Base-by-base conservation (phyloP, 1,140 invertebrate genomes). In the Triops longicaudatus region DNA sequence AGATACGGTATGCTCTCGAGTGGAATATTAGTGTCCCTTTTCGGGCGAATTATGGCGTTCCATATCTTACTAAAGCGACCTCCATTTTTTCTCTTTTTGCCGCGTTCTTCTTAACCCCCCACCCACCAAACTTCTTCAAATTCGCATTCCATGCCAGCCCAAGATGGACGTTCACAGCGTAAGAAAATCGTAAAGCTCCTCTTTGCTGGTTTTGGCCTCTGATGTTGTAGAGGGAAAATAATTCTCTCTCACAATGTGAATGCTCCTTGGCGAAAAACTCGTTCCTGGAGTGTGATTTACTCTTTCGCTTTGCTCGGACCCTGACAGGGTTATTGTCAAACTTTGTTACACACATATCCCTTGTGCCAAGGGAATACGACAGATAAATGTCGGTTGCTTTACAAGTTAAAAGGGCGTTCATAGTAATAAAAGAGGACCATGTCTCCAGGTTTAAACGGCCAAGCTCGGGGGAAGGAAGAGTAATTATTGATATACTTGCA, bases 361-460 rank as follows among this genome's bases (percentile, higher is more conserved):
- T 14, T 63, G 50, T 63, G n/a, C 50, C 22, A 37, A 17, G 50
- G 17, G 50, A 63, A 63, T 1, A 4, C 22, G 17, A 63, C 50
- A 63, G 50, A 63, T 22, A 63, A 63, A 63, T 63, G 50, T 63
- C n/a, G 50, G 17, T 17, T 63, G 50, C 50, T 63, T 63, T 63
- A 63, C 50, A 63, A n/a, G 44, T 22, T 63, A 63, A 37, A 37
- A 37, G 31, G 31, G 31, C 31, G 31, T 37, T 37, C 31, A 37
- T 2, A 37, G 31, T 37, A 37, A 37, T 37, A 37, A 37, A 37
- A 37, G 31, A 37, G 31, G 31, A 37, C 31, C 31, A 7, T 37
- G 31, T 37, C 31, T 37, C 31, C 31, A 37, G 2, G 31, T 37
- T 37, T 37, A 37, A 37, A 37, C 31, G 7, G 31, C 31, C 31